These are phyloP conservation scores for Lithobates sylvaticus DNA, from an alignment of 2,797 vertebrate genomes.

Conservation along the genomic window DNA sequence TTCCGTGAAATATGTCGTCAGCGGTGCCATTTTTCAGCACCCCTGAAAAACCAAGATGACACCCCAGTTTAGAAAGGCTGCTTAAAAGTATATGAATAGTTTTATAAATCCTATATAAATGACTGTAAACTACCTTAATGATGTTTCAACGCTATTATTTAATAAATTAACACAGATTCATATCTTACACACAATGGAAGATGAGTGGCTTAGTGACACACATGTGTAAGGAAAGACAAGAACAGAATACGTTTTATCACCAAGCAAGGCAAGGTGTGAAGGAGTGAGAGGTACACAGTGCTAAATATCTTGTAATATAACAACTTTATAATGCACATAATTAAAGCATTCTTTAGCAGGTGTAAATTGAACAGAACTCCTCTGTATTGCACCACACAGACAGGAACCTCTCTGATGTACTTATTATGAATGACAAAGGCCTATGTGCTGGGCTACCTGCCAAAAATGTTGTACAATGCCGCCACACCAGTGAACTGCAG, in stretches of 20 bases:
- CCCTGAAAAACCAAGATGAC: too few relatives aligned
- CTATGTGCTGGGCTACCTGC: conserved; percentile 32
- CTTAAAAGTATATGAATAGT: too few relatives aligned
- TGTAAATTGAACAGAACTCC: conserved; percentile 46
- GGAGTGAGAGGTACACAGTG: conserved; percentile 27
- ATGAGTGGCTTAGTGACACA: not conserved
- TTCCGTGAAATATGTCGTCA: too few relatives aligned
- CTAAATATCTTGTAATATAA: conserved; percentile 48
- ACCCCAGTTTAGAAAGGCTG: too few relatives aligned
- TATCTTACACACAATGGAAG: not conserved
- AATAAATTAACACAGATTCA: not conserved
- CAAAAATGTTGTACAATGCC: conserved; percentile 30
- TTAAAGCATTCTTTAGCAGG: conserved; percentile 41
- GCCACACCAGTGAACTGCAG: conserved; percentile 43
- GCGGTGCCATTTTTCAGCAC: too few relatives aligned
- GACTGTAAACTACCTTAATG: not conserved
- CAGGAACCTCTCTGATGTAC: conserved; percentile 32
- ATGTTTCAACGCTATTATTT: not conserved
- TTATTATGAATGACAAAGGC: conserved; percentile 55
- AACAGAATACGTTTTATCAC: not conserved
- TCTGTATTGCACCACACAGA: conserved; percentile 16
- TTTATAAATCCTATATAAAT: too few relatives aligned
- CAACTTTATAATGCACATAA: conserved; percentile 48
- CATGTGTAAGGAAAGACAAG: not conserved
- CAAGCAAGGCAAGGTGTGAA: conserved; percentile 30